Evolutionary conservation across 2,797 vertebrate species (phyloP), one percentile per base, ranked within the genome.

Genomic region (Mormyrops boulengeri): DNA sequence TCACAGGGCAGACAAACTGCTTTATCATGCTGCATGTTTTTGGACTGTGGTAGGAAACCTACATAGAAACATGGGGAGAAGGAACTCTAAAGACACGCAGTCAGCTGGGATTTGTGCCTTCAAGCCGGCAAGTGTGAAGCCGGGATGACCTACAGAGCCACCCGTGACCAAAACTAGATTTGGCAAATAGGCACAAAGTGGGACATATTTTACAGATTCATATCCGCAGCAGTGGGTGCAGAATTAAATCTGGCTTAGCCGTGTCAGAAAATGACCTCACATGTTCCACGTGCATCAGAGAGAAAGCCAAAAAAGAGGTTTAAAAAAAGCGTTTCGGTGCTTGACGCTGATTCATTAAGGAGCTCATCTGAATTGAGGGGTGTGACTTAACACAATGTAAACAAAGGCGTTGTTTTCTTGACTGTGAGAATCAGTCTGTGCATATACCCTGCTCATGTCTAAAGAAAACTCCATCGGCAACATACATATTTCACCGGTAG

Each of bases 351-450:
- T 50, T 50, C n/a, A 50, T 53, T 85, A 50, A 85, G 47, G 84
- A 34, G 44, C 44, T 30, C 44, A 30, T 30, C 44, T 85, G 84
- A 85, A 52, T 26, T 11, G 4, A 30, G 12, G 22, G 22, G 94
- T 93, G 95, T 91, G 93, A 92, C 92, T 93, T 95, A 95, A 96
- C 95, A 95, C 94, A 93, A 92, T 93, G 91, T 91, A 93, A 95
- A 96, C 95, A 96, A 92, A 93, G 94, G 92, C 94, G 94, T 95
- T 94, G 95, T 95, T 96, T 95, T 96, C 92, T 90, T 92, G 91
- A 93, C 94, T 90, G 94, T 94, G 94, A 94, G 95, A 95, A 95
- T 94, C 94, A 90, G 91, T 94, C 94, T 93, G 93, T 94, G 88
- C n/a, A 4, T 22, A 49, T 52, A 49, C 22, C 9, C 26, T 22